Conservation (phyloP, 2,888 invertebrate genomes). For the Pollenia amentaria region DNA sequence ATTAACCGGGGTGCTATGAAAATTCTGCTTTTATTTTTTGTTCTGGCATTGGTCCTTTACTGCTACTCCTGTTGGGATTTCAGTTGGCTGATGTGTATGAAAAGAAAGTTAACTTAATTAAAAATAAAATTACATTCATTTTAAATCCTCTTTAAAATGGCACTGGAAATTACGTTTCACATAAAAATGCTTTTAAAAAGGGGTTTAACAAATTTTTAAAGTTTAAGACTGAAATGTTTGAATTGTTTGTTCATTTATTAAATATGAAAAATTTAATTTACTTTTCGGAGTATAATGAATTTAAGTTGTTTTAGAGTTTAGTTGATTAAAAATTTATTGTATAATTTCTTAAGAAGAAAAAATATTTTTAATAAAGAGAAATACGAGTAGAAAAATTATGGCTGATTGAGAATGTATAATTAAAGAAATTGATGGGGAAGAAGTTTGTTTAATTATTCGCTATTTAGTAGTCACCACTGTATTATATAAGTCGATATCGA, state of each 20-base stretch:
- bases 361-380: no score
- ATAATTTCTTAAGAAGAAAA: no score
- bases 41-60: neutral
- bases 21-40: slow-evolving; percentile 51
- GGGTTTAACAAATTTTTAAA: neutral
- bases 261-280: neutral
- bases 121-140: slow-evolving; percentile 67
- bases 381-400: no score
- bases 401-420: no score
- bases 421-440: no score
- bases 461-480: no score
- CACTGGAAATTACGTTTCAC: slow-evolving; percentile 36
- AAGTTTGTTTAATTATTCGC: no score
- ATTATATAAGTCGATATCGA: no score
- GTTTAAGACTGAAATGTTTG: neutral
- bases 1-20: slow-evolving; percentile 42
- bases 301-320: no score
- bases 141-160: slow-evolving; percentile 52
- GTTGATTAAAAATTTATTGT: no score
- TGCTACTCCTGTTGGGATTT: neutral
- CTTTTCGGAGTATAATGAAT: no score
- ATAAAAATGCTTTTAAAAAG: neutral
- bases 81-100: neutral
- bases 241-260: neutral
- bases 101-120: slow-evolving; percentile 66